Evolutionary conservation across 2,888 invertebrate species (phyloP).

Genomic region (Gryllus longicercus): DNA sequence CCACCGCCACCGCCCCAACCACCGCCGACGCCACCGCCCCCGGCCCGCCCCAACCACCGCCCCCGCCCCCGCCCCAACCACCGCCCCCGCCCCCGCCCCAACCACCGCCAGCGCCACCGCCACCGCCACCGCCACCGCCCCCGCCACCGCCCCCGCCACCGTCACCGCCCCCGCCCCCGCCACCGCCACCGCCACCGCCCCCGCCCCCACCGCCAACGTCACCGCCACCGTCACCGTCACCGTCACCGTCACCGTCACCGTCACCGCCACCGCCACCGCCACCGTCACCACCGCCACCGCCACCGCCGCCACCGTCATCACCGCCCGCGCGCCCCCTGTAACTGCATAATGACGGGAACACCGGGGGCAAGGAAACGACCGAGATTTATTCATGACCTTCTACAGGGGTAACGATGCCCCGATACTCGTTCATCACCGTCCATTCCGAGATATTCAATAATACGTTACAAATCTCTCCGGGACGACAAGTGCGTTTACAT

Average conservation of each 20-base stretch:
- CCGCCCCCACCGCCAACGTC: too few species aligned
- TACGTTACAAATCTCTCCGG: background rate
- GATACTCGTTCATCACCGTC: background rate
- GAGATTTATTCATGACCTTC: background rate
- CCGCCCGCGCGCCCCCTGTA: background rate
- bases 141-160: too few species aligned
- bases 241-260: background rate
- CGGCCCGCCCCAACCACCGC: background rate
- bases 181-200: too few species aligned
- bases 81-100: too few species aligned
- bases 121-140: too few species aligned
- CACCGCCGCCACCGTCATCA: background rate
- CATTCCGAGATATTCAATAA: conserved; percentile 5
- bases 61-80: too few species aligned
- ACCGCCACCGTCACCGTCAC: background rate
- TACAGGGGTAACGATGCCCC: background rate
- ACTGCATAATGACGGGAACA: background rate
- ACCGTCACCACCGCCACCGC: background rate
- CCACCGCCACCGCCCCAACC: too few species aligned
- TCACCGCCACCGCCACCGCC: too few species aligned
- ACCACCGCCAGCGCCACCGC: too few species aligned
- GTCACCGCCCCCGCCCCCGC: too few species aligned
- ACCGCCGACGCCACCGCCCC: too few species aligned
- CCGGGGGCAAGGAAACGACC: background rate
- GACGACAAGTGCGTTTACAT: too few species aligned